phyloP scores from a whole-genome alignment of 2,113 vertebrate species.

The Piprites chloris region DNA sequence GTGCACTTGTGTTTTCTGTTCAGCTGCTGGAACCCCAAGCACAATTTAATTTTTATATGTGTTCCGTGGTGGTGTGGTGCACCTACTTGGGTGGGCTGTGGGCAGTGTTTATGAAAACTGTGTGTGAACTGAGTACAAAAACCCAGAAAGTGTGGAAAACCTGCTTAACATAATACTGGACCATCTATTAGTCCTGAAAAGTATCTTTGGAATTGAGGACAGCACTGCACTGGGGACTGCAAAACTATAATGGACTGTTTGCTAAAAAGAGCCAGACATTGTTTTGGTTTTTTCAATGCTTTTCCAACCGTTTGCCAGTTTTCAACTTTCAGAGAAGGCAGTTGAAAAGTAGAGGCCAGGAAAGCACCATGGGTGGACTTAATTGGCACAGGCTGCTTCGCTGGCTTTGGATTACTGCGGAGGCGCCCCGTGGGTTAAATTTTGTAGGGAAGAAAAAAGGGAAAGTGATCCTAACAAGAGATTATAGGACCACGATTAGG shows the following conservation, averaged over 20 bases:
- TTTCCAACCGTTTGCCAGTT: not conserved
- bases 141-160: not conserved
- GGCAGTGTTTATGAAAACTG: not conserved
- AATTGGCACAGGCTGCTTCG: not conserved
- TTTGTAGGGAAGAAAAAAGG: not conserved
- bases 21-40: not conserved
- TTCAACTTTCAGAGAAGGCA: not conserved
- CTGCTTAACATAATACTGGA: not conserved
- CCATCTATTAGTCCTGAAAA: not conserved
- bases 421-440: not conserved
- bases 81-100: not conserved
- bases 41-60: not conserved
- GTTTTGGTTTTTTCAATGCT: not conserved
- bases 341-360: not conserved
- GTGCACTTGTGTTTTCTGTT: not conserved
- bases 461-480: not conserved
- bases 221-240: not conserved
- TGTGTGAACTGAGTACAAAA: not conserved
- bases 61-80: not conserved
- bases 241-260: not conserved
- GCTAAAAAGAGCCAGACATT: not conserved
- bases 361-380: fast-evolving
- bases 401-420: not conserved
- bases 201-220: not conserved
- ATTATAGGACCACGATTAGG: not conserved